These are phyloP conservation scores for Dysidea cf. avara DNA, from an alignment of 37 sponge, comb jelly and placozoan genomes.

Conservation along the genomic window DNA sequence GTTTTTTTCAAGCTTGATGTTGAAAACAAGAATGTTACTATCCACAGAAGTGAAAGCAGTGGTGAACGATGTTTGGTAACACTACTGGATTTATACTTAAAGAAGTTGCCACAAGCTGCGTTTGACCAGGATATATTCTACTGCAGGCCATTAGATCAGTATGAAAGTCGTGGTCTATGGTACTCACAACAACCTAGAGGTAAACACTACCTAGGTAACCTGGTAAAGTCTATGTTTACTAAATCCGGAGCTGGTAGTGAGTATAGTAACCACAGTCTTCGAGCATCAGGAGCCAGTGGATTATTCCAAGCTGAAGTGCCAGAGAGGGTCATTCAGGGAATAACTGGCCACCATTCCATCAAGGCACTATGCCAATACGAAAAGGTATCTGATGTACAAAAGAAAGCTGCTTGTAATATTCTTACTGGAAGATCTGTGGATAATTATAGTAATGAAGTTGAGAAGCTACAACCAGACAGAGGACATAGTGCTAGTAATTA, in stretches of 20 bases:
- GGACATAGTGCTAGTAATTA: too few relatives aligned
- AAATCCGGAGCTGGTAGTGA: neutral
- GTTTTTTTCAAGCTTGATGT: constrained; percentile 2
- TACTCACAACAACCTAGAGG: too few relatives aligned
- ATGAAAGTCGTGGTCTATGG: too few relatives aligned
- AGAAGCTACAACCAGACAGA: too few relatives aligned
- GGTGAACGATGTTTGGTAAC: constrained; percentile 9
- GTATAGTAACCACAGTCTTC: constrained; percentile 13
- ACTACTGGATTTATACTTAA: constrained; percentile 11
- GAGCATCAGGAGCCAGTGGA: constrained; percentile 8
- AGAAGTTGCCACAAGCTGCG: neutral
- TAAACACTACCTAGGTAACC: too few relatives aligned
- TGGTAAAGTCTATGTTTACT: constrained; percentile 8
- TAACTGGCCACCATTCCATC: constrained; percentile 5
- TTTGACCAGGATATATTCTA: constrained; percentile 5
- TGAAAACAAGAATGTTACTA: constrained; percentile 22
- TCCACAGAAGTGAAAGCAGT: neutral
- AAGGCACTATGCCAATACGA: constrained; percentile 9
- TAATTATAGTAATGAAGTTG: too few relatives aligned
- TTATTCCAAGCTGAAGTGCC: constrained; percentile 1
- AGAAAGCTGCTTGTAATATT: too few relatives aligned
- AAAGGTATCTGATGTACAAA: neutral
- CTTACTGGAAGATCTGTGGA: too few relatives aligned
- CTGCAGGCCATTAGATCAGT: neutral
- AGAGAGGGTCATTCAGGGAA: constrained; percentile 13